Base-by-base conservation (phyloP, 30 jellyfish, hydroid and myxozoan species). In the Pelagia noctiluca region DNA sequence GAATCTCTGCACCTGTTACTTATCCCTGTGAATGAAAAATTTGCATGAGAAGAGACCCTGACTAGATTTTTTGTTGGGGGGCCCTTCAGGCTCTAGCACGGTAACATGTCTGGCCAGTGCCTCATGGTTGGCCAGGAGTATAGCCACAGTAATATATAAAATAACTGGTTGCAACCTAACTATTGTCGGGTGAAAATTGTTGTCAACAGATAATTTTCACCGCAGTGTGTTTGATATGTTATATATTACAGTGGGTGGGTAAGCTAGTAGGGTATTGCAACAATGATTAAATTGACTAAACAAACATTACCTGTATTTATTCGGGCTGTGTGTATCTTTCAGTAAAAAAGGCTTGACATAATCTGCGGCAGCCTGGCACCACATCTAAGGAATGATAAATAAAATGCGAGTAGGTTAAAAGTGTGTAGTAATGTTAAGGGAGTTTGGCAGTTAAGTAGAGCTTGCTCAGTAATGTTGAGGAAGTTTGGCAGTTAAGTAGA, bases 301-400 rank as follows among this genome's bases (percentile, higher is more conserved):
- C 16, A 42, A 5, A 16, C 16, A 42, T 16, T 42, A 79, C 89
- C 89, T 79, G 57, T 61, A 79, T 79, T 63, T 38, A 60, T 46
- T 79, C 47, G 89, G 89, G 70, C 89, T 79, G 82, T 63, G 82
- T 28, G 42, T 62, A 29, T 38, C 89, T 3, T 36, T n/a, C 18
- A 19, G 4, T 0, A 79, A n/a, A 36, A 13, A 2, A 28, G 47
- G 73, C 29, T 62, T 63, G 1, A 38, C 21, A 13, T 73, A 57
- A 22, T 42, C 19, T 37, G 74, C 47, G 24, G 89, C 89, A 2
- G 89, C 89, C 35, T 78, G 63, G 23, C 89, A 79, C 89, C 89
- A 79, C 89, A 79, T 61, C 89, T 79, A 42, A 8, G 57, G 16
- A 42, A 5, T 5, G 16, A 16, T 5, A 42, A 42, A 8, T 5